Evolutionary conservation across 2,797 vertebrate genomes (phyloP).

Genomic region (Sphenopsis melanotis): DNA sequence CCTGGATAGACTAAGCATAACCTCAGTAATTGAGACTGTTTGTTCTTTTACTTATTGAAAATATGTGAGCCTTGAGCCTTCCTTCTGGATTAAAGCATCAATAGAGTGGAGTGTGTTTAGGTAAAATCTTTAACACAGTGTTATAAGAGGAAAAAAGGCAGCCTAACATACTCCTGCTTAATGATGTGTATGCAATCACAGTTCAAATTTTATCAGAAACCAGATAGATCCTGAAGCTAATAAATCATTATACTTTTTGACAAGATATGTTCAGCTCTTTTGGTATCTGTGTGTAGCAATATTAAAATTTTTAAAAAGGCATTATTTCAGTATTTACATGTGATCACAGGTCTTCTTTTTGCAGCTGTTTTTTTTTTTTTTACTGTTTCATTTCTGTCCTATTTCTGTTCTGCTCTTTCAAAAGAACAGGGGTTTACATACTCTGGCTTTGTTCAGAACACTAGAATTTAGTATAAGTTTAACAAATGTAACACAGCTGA

Average conservation of each 20-base stretch:
- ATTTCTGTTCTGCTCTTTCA: neutral
- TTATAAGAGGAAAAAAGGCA: neutral
- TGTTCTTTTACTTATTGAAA: neutral
- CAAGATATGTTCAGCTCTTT: neutral
- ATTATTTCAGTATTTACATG: neutral
- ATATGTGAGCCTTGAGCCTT: neutral
- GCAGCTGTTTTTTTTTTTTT: neutral
- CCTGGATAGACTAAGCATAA: neutral
- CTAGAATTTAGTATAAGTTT: constrained; percentile 4
- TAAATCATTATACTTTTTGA: neutral
- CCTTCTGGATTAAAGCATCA: neutral
- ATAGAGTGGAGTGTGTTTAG: neutral
- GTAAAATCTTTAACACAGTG: neutral
- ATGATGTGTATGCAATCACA: neutral
- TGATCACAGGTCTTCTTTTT: neutral
- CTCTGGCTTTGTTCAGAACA: neutral
- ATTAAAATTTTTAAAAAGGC: neutral
- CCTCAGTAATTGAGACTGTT: neutral
- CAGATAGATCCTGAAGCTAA: neutral
- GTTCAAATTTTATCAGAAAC: neutral
- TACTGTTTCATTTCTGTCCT: neutral
- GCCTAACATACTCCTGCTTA: neutral
- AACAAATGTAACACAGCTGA: constrained; percentile 56
- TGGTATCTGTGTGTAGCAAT: neutral
- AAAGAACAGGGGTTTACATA: constrained; percentile 15